Evolutionary conservation across 2,888 invertebrate genomes (phyloP).

Genomic region (Agelastica alni): DNA sequence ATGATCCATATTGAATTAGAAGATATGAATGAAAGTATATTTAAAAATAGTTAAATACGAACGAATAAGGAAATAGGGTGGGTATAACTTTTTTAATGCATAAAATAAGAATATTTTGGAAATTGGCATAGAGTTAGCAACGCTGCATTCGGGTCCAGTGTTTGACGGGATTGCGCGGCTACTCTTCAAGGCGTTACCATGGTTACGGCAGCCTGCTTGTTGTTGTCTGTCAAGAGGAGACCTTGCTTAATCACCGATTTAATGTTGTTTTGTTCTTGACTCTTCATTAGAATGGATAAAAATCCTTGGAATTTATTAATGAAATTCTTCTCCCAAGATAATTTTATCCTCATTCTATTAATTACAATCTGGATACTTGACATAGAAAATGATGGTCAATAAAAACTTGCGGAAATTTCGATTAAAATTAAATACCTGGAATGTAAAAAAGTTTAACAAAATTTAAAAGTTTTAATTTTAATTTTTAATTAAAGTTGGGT

Average conservation of each 20-base stretch:
- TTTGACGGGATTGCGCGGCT: conserved; percentile 11
- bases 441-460: too few relatives aligned
- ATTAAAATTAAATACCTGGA: too few relatives aligned
- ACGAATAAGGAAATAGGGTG: too few relatives aligned
- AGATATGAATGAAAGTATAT: too few relatives aligned
- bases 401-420: too few relatives aligned
- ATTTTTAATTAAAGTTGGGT: too few relatives aligned
- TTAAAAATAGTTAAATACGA: too few relatives aligned
- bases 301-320: conserved; percentile 19
- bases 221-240: conserved; percentile 19
- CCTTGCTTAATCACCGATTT: conserved; percentile 13
- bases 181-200: conserved; percentile 32
- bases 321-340: conserved; percentile 10
- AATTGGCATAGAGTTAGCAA: not conserved
- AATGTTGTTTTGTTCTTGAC: conserved; percentile 12
- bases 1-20: too few relatives aligned
- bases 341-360: conserved; percentile 5
- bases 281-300: conserved; percentile 19
- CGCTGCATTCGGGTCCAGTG: not conserved
- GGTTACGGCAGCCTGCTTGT: conserved; percentile 23
- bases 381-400: too few relatives aligned
- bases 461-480: too few relatives aligned
- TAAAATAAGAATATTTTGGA: not conserved
- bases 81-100: too few relatives aligned
- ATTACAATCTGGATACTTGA: too few relatives aligned